A percentile compares a stretch with the other conserved stretches of the same genome.
Evolutionary conservation across 1,140 invertebrate genomes (phyloP).

Genomic region (Ladona fulva): DNA sequence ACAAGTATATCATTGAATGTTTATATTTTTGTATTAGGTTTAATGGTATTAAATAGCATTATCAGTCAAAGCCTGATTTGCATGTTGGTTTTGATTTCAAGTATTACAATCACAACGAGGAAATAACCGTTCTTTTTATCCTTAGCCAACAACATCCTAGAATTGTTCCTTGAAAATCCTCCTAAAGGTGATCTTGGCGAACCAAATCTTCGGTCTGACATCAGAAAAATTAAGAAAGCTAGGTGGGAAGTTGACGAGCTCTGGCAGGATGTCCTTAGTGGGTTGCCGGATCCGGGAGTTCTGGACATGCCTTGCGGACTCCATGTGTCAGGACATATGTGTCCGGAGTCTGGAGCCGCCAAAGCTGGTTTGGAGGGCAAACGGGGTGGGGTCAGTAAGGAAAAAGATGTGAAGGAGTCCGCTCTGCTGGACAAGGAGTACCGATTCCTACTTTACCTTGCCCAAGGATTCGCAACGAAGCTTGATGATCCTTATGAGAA

Average conservation of each 20-base stretch:
- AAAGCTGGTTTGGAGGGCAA: neutral
- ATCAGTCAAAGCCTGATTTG: too few species aligned
- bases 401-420: neutral
- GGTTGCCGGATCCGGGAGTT: neutral
- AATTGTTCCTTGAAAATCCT: too few species aligned
- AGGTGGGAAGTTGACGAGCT: neutral
- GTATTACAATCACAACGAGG: too few species aligned
- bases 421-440: neutral
- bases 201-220: too few species aligned
- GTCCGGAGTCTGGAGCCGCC: neutral
- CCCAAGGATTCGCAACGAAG: neutral
- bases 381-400: neutral
- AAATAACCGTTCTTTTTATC: too few species aligned
- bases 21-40: too few species aligned
- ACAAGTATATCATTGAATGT: too few species aligned
- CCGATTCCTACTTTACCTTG: neutral
- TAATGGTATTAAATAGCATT: too few species aligned
- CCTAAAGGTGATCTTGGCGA: too few species aligned
- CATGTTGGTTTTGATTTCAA: too few species aligned
- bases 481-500: neutral
- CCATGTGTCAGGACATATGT: neutral
- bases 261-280: neutral
- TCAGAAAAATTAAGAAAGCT: too few species aligned
- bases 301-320: neutral
- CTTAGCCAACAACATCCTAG: too few species aligned